These are phyloP conservation scores for Microplitis deprimator DNA, from an alignment of 2,888 invertebrate species.

Conservation along the genomic window DNA sequence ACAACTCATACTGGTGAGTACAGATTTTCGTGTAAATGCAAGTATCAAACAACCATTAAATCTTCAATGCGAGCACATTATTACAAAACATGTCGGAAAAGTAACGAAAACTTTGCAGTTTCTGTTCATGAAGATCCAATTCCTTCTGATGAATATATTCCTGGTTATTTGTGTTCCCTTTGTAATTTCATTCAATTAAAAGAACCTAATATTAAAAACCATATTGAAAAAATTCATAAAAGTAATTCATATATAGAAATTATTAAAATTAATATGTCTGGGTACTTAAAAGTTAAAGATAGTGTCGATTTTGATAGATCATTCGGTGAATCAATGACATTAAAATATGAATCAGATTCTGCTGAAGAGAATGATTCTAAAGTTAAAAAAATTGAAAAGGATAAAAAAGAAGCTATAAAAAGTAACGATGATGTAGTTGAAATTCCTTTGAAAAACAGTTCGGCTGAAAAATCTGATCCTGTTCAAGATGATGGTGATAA, in stretches of 20 bases:
- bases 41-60: slow-evolving; percentile 65
- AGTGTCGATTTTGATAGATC: background rate
- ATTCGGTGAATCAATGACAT: background rate
- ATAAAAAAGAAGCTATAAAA: background rate
- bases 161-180: slow-evolving; percentile 79
- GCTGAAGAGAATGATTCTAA: background rate
- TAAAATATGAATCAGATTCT: background rate
- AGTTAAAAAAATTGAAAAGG: background rate
- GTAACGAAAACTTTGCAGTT: slow-evolving; percentile 45
- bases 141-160: slow-evolving; percentile 60
- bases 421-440: background rate
- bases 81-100: slow-evolving; percentile 62
- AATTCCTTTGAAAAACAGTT: slow-evolving; percentile 21
- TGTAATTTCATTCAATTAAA: slow-evolving; percentile 84
- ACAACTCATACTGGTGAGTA: slow-evolving; percentile 86
- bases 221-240: slow-evolving; percentile 75
- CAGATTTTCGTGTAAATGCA: slow-evolving; percentile 79
- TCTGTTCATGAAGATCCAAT: slow-evolving; percentile 58
- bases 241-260: slow-evolving; percentile 72
- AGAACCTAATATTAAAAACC: slow-evolving; percentile 76
- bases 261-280: slow-evolving; percentile 68
- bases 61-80: slow-evolving; percentile 65
- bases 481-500: slow-evolving; percentile 33
- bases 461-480: slow-evolving; percentile 3
- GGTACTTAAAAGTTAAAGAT: slow-evolving; percentile 38